phyloP scores from a whole-genome alignment of 2,888 invertebrate species.

The Sicus ferrugineus region DNA sequence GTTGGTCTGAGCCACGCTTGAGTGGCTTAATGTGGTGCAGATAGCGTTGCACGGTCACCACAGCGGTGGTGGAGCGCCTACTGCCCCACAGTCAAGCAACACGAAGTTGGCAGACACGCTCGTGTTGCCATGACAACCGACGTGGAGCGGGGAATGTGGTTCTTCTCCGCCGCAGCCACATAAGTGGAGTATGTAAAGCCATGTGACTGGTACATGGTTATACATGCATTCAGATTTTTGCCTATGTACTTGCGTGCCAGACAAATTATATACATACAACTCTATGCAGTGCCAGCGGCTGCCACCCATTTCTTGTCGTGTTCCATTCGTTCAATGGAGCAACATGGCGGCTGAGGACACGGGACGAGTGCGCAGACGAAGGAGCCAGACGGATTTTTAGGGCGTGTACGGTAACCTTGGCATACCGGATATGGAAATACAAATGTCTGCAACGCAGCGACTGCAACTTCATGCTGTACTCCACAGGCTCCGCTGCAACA shows the following conservation, averaged over 20 bases:
- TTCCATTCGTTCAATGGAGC: not conserved
- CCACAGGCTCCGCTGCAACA: too few species aligned
- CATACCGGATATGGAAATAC: not conserved
- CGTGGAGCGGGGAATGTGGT: not conserved
- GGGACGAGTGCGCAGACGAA: not conserved
- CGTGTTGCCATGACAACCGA: conserved; percentile 17
- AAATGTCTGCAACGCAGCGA: not conserved
- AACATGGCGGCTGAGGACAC: not conserved
- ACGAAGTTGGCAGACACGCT: conserved; percentile 4
- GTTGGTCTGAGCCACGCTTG: not conserved
- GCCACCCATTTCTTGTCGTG: not conserved
- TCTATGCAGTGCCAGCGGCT: not conserved
- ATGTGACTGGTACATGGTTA: not conserved
- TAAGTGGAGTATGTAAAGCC: not conserved
- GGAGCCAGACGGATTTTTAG: not conserved
- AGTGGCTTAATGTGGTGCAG: not conserved
- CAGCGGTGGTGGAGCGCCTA: not conserved
- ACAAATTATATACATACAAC: not conserved
- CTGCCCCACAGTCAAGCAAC: not conserved
- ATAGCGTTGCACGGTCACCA: not conserved
- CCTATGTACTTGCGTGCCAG: conserved; percentile 12
- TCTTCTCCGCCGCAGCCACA: conserved; percentile 16
- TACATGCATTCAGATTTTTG: not conserved
- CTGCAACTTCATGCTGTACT: not conserved
- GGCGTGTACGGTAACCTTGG: conserved; percentile 30